Evolutionary conservation across 2,113 vertebrate species (phyloP), one percentile per base, ranked within the genome.

Genomic region (Epinephelus fuscoguttatus): DNA sequence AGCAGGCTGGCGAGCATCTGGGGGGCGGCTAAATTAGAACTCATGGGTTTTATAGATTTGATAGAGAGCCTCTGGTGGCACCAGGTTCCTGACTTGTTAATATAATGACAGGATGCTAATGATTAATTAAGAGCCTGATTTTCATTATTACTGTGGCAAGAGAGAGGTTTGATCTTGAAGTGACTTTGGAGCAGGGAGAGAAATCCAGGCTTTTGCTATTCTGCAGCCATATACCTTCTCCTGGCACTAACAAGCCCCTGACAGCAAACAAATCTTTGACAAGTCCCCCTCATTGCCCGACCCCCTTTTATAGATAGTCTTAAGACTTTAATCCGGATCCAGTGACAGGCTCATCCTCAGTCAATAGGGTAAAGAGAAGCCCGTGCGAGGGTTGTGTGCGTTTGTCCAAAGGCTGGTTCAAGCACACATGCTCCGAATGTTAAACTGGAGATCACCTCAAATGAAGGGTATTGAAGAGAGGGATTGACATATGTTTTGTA

Each of bases 311-410:
- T 93, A 93, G 94, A 96, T 95, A 94, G 92, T 93, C 93, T 90
- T 96, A 95, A 96, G 93, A 95, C 94, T 95, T 95, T 96, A 95
- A 95, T 95, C 95, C 86, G 88, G 84, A 93, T 93, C 90, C 86
- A 78, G 91, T 95, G 94, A 94, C 94, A 93, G 91, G 82, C 95
- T 95, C 90, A 94, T 95, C 94, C 94, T 70, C 91, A 93, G 94
- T 96, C 95, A 94, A 96, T 95, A 95, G 91, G 92, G 94, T 93
- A 95, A 95, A 95, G 91, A 91, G 90, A 94, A 93, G 87, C 87
- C 88, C 82, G 82, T 90, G 86, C 80, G 50, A 82, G 88, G 88
- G 89, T 89, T 91, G 91, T 92, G 91, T 68, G 88, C 85, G 77
- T 87, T 88, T 89, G 90, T 94, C 93, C 84, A 87, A 91, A 90